Base-by-base conservation (phyloP, 1,140 invertebrate species). In the Adoxophyes honmai region DNA sequence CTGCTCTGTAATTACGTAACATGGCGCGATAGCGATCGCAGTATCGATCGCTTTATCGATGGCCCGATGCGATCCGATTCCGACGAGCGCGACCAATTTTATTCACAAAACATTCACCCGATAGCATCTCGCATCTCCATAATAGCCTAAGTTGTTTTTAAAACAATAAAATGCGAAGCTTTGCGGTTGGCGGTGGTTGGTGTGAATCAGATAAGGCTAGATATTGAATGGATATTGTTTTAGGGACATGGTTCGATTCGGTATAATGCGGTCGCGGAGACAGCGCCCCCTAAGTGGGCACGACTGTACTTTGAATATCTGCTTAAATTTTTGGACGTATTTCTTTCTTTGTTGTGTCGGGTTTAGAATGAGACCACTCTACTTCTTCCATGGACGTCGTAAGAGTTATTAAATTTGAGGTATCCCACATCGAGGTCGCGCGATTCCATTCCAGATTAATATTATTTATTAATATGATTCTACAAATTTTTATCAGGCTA, bases 61-160 rank as follows among this genome's bases (percentile, higher is more conserved):
- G 68, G 62, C 55, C 44, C 59, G 63, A 64, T 62, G 44, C 59
- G 59, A 73, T 76, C 66, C 70, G 75, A 78, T 76, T 78, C 69
- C 62, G 73, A 75, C 63, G 66, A 78, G 74, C 75, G 81, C 70
- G 77, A 86, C 81, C 81, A 80, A 87, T 88, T 86, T 87, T 82
- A 82, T 84, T 75, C 81, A 75, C 67, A 74, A 82, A 85, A 87
- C 81, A 84, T 83, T 80, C 79, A 75, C 58, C 55, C 70, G 85
- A 88, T 88, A 82, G 78, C 70, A 88, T 88, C 85, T 75, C 59
- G 59, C 64, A 55, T 70, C 70, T 62, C 71, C 64, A 73, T 71
- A 78, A 73, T 75, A 59, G 70, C 66, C 59, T 68, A 59, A 77
- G 73, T 63, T 75, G 74, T 73, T 73, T 81, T 82, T 79, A 73